Base-by-base conservation (phyloP, 2,888 invertebrate species). In the Artemia sinica region DNA sequence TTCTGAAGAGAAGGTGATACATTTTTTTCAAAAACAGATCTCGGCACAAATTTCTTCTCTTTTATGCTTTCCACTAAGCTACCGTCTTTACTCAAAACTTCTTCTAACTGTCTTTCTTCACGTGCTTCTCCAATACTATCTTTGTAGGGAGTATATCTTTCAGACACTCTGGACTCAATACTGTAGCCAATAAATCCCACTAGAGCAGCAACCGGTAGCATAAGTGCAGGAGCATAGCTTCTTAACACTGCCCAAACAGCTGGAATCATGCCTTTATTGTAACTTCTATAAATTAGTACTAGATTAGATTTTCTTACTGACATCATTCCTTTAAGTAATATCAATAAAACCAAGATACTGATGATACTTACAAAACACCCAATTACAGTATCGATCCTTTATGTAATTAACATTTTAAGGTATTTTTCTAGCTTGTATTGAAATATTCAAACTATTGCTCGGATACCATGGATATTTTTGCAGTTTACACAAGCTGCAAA, bases 151-250 rank as follows among this genome's bases (percentile, higher is more conserved):
- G 79, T 78, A 67, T 76, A 75, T 80, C 84, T 76, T 69, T 78
- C 75, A 63, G 78, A 75, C 4, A 79, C 68, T 41, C 74, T 71
- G 67, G 76, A 75, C 80, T 94, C 93, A 72, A 92, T 73, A 74
- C 91, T 87, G 77, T 94, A 94, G 49, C 95, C 95, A 74, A 93
- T 79, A 69, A 88, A 81, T 7, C 93, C 94, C 49, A 93, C 81
- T 0, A 90, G 79, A 0, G 84, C 87, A 0, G 91, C 92, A 72
- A 91, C 81, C 0, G 94, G 94, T 65, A 92, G 78, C 0, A 89
- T 89, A 51, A 92, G 79, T 72, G 85, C 86, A 0, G 89, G 87
- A 0, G 87, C 88, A 76, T 91, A 91, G 3, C 83, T 80, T 68
- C 89, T 79, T 41, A 88, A 73, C 68, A 86, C 80, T 70, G 83